Evolutionary conservation across 2,888 invertebrate genomes (phyloP).

Genomic region (Pheosia tremula): DNA sequence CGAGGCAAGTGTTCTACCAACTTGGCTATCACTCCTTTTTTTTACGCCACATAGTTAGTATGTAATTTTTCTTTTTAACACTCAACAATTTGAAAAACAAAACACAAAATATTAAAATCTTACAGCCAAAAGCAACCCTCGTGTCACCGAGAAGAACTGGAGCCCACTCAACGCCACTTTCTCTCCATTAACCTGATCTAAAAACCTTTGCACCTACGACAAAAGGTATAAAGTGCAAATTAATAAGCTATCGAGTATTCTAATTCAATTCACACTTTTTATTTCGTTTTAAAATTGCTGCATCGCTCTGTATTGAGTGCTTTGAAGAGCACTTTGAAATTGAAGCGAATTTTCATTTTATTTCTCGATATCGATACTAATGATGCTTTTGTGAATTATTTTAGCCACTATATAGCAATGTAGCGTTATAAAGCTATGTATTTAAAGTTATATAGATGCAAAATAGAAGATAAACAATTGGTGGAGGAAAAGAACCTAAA

Average conservation of each 20-base stretch:
- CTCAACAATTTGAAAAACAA: too few relatives aligned
- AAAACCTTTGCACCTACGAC: constrained; percentile 85
- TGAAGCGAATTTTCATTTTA: background rate
- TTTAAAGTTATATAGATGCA: too few relatives aligned
- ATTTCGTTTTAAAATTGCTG: background rate
- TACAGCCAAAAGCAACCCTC: constrained; percentile 83
- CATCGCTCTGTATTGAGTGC: background rate
- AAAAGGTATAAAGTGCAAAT: background rate
- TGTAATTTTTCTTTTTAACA: too few relatives aligned
- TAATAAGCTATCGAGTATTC: background rate
- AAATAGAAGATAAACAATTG: too few relatives aligned
- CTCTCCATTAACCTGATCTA: constrained; percentile 86
- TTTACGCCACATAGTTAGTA: too few relatives aligned
- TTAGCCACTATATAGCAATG: too few relatives aligned
- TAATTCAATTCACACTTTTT: background rate
- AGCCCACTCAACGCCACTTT: constrained; percentile 83
- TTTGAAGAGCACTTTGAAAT: background rate
- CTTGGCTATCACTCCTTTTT: too few relatives aligned
- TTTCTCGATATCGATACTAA: too few relatives aligned
- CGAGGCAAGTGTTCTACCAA: too few relatives aligned
- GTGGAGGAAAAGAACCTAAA: too few relatives aligned
- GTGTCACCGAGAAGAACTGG: constrained; percentile 84
- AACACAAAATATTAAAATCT: constrained; percentile 34
- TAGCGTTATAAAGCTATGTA: too few relatives aligned
- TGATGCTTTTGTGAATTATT: too few relatives aligned